Conservation (phyloP, 2,797 vertebrate species). For the Clarias pachynema region DNA sequence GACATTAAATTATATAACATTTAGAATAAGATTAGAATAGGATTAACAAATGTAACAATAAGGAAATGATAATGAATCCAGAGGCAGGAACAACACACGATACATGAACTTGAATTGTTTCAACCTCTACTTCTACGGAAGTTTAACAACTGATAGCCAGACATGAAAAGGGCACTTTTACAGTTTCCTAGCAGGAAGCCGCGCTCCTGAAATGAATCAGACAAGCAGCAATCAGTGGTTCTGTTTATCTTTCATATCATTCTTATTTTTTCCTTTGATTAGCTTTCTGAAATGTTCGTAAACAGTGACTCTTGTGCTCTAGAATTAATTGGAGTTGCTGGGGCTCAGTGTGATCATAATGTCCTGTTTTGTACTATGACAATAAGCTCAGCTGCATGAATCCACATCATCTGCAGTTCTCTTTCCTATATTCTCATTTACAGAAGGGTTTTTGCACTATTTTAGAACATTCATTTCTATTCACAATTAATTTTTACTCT, state of each 20-base stretch:
- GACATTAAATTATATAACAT: too few species aligned
- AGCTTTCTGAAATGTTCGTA: constrained; percentile 25
- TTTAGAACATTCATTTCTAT: not conserved
- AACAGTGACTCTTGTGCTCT: not conserved
- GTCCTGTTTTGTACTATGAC: not conserved
- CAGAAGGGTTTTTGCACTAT: not conserved
- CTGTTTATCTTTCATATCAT: not conserved
- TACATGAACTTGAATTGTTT: not conserved
- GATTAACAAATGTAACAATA: not conserved
- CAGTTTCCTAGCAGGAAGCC: constrained; percentile 23
- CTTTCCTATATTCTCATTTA: not conserved
- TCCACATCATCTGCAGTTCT: not conserved
- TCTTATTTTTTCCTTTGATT: constrained; percentile 3
- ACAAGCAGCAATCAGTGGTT: constrained; percentile 9
- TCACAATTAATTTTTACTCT: not conserved
- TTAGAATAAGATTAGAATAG: too few species aligned
- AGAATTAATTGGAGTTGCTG: not conserved
- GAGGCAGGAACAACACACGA: not conserved
- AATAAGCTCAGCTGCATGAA: not conserved
- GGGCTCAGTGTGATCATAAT: not conserved
- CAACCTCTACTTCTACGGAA: not conserved
- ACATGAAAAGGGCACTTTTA: not conserved
- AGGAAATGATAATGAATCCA: constrained; percentile 13
- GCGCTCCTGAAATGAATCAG: constrained; percentile 7
- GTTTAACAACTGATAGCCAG: not conserved